These are phyloP conservation scores for Electrophaes corylata DNA, from an alignment of 2,888 invertebrate species.

Conservation along the genomic window DNA sequence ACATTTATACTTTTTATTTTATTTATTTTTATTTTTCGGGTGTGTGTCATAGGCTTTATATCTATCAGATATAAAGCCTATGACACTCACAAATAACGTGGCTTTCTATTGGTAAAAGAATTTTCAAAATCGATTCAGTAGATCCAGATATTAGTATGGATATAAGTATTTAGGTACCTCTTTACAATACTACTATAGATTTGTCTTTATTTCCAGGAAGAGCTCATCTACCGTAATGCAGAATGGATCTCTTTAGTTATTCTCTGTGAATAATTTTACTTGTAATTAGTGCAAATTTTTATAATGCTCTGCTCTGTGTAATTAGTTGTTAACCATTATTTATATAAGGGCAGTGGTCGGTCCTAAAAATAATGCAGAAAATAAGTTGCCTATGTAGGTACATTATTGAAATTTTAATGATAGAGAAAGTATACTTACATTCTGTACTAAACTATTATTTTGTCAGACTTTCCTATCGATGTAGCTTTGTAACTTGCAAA, in stretches of 20 bases:
- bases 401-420: slow-evolving; percentile 17
- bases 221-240: slow-evolving; percentile 61
- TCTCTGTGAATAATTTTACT: slow-evolving; percentile 65
- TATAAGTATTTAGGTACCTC: no score
- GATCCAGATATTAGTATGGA: no score
- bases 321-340: slow-evolving; percentile 45
- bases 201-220: slow-evolving; percentile 49
- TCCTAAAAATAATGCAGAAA: slow-evolving; percentile 18
- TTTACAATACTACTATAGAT: neutral
- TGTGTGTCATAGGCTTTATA: no score
- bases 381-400: slow-evolving; percentile 8
- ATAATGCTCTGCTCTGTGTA: slow-evolving; percentile 64
- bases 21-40: no score
- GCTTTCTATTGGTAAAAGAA: no score
- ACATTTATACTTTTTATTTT: no score
- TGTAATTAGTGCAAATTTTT: slow-evolving; percentile 68
- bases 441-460: neutral
- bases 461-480: neutral
- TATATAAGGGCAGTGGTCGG: slow-evolving; percentile 45
- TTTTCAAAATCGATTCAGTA: no score
- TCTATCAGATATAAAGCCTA: no score
- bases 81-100: no score
- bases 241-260: slow-evolving; percentile 77
- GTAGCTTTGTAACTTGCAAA: slow-evolving; percentile 19
- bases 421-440: slow-evolving; percentile 13